phyloP scores from a whole-genome alignment of 1,140 invertebrate genomes.

The Apis florea region DNA sequence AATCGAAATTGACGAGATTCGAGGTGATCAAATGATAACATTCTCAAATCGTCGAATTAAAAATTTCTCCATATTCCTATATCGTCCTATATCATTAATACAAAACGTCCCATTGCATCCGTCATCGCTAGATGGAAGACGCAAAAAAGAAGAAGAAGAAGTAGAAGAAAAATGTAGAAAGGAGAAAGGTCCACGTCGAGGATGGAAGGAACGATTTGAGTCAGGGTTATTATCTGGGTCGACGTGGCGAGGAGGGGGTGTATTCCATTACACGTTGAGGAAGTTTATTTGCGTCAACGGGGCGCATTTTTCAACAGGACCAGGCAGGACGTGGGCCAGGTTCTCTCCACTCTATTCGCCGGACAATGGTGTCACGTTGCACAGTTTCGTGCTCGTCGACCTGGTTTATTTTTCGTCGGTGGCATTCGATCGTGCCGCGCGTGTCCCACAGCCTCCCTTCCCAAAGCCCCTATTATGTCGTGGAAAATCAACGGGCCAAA shows the following conservation, averaged over 20 bases:
- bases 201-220: not conserved
- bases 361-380: slow-evolving; percentile 66
- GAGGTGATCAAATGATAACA: no score
- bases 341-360: slow-evolving; percentile 18
- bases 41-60: no score
- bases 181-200: not conserved
- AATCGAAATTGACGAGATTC: no score
- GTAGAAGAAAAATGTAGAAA: not conserved
- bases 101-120: not conserved
- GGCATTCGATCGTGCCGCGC: slow-evolving; percentile 50
- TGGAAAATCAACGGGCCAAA: slow-evolving; percentile 40
- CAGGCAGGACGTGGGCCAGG: slow-evolving; percentile 36
- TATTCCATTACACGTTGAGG: slow-evolving; percentile 67
- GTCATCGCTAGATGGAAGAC: not conserved
- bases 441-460: not conserved
- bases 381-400: slow-evolving; percentile 57
- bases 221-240: slow-evolving; percentile 50
- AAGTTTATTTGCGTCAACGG: slow-evolving; percentile 69
- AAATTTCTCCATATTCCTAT: no score
- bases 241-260: slow-evolving; percentile 44
- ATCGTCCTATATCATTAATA: not conserved
- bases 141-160: not conserved
- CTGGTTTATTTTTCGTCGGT: slow-evolving; percentile 54
- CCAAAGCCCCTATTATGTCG: slow-evolving; percentile 29
- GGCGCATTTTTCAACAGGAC: slow-evolving; percentile 65